phyloP scores from a whole-genome alignment of 2,888 invertebrate species.

The Creontiades dilutus region DNA sequence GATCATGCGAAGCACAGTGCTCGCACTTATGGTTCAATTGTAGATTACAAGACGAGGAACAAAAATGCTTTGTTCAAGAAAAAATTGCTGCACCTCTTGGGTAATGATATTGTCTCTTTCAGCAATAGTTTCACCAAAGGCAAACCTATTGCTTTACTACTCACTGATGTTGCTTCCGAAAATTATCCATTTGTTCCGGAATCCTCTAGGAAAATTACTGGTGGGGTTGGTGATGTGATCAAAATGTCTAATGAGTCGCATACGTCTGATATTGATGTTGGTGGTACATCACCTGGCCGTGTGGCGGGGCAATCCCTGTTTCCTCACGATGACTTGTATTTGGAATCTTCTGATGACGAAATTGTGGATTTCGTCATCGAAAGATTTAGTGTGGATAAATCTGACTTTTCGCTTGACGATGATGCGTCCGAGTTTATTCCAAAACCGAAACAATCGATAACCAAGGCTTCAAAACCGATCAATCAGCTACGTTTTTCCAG shows the following conservation, averaged over 20 bases:
- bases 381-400: too few species aligned
- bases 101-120: constrained; percentile 15
- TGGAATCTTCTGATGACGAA: constrained; percentile 23
- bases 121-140: constrained; percentile 47
- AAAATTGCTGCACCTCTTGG: neutral
- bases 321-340: neutral
- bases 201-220: neutral
- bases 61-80: neutral
- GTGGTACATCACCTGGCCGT: neutral
- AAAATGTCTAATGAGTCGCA: neutral
- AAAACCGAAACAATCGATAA: neutral
- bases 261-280: neutral
- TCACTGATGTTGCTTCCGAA: neutral
- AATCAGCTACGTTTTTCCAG: neutral
- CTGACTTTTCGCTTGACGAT: neutral
- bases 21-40: constrained; percentile 10
- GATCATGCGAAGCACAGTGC: constrained; percentile 38
- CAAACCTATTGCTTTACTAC: constrained; percentile 13
- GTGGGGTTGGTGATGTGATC: constrained; percentile 19
- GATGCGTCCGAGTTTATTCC: constrained; percentile 12
- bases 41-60: constrained; percentile 39
- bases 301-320: neutral
- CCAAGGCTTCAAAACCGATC: neutral
- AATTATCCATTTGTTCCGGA: constrained; percentile 12
- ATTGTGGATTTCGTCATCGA: too few species aligned